Evolutionary conservation across 2,888 invertebrate species (phyloP).

Genomic region (Hedya salicella): DNA sequence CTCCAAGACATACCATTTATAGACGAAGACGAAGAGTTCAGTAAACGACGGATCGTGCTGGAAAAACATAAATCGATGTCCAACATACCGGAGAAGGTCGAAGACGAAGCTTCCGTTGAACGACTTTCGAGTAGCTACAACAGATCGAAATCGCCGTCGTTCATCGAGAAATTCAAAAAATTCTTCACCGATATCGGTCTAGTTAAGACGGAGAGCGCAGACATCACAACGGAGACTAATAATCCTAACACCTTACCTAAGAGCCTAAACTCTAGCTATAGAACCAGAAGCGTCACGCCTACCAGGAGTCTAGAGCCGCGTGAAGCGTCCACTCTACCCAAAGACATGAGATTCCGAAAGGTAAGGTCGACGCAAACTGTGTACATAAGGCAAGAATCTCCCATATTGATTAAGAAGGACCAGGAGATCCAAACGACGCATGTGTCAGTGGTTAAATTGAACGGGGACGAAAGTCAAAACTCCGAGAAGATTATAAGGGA

Average conservation of each 20-base stretch:
- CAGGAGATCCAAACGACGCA: conserved; percentile 61
- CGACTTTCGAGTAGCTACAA: conserved; percentile 72
- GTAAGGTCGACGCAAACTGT: conserved; percentile 77
- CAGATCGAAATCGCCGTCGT: conserved; percentile 76
- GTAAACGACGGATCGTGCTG: conserved; percentile 62
- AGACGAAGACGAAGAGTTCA: conserved; percentile 74
- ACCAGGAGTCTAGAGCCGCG: conserved; percentile 59
- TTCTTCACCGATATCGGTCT: conserved; percentile 78
- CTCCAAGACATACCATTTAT: conserved; percentile 80
- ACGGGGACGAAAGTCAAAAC: conserved; percentile 71
- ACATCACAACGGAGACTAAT: conserved; percentile 48
- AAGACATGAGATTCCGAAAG: conserved; percentile 79
- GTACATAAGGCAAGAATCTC: conserved; percentile 73
- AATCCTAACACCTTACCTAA: conserved; percentile 70
- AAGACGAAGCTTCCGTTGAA: conserved; percentile 69
- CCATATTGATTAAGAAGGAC: conserved; percentile 53
- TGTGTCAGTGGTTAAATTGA: conserved; percentile 74
- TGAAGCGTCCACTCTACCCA: conserved; percentile 74
- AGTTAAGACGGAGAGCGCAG: conserved; percentile 65
- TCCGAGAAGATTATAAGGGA: conserved; percentile 66
- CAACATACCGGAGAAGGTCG: conserved; percentile 75
- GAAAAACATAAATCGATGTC: conserved; percentile 79
- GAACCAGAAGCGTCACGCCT: conserved; percentile 69
- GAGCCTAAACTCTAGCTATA: conserved; percentile 69
- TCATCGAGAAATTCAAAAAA: conserved; percentile 79